Base-by-base conservation (phyloP, 2,888 invertebrate species). In the Microplitis deprimator region DNA sequence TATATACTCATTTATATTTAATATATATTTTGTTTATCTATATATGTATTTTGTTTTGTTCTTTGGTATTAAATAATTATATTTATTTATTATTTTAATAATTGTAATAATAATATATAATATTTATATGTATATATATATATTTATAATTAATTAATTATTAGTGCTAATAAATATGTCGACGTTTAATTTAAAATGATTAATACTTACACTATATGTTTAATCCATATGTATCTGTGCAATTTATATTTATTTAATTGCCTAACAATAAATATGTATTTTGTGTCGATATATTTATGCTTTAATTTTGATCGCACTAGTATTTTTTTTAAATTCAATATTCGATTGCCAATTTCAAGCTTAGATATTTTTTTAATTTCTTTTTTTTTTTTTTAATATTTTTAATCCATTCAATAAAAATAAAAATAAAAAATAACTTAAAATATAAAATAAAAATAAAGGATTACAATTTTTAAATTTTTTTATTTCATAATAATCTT, bases 331-430 rank as follows among this genome's bases (percentile, higher is more conserved):
- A 10, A 13, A 13, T 50, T 13, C 6, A 8, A 13, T 50, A 5
- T 50, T 13, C 13, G 50, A 3, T 50, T 5, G 13, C 4, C 8
- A 50, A 50, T 50, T 50, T 50, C 50, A 13, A 13, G 50, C 50
- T 71, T 67, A 29, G 29, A 29, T 79, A 20, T 64, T 80, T 83
- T 85, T 84, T 84, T 83, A 73, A 79, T 81, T 81, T 81, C 78
- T 83, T 81, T 79, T 83, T 81, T 81, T 79, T 83, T 81, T 79
- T 83, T 81, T 81, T 81, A 81, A 20, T 20, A 20, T 20, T 20
- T 20, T 20, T 20, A 20, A 20, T 20, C 20, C 29, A 29, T 29
- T 29, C 4, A 29, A 29, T 29, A 29, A 29, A 29, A 29, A 29
- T 20, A 20, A 20, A 72, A 50, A 78, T 29, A 77, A 79, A 75